phyloP scores from a whole-genome alignment of 2,797 vertebrate species.

The Petrocephalus schoutedeni region DNA sequence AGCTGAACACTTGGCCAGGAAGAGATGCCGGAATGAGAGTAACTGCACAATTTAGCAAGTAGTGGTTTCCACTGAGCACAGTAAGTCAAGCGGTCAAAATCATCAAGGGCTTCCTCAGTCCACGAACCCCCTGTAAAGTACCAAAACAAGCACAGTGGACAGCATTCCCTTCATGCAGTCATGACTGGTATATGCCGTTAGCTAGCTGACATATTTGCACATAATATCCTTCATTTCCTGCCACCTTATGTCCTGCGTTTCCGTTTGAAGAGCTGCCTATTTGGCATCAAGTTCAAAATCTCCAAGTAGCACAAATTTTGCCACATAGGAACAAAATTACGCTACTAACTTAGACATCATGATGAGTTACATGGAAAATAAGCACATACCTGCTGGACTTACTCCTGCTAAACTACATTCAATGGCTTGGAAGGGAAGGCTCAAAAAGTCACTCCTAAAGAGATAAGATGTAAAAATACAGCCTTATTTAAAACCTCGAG shows the following conservation, averaged over 20 bases:
- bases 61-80: constrained; percentile 78
- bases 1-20: constrained; percentile 74
- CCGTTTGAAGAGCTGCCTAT: background rate
- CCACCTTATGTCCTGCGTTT: background rate
- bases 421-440: constrained; percentile 88
- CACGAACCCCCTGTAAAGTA: constrained; percentile 62
- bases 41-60: constrained; percentile 79
- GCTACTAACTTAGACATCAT: background rate
- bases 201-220: background rate
- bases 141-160: background rate
- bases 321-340: too few species aligned
- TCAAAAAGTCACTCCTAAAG: constrained; percentile 84
- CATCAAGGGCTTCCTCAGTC: constrained; percentile 73
- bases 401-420: constrained; percentile 81
- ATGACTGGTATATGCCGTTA: background rate
- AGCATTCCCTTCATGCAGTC: background rate
- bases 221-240: background rate
- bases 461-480: background rate
- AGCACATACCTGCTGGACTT: constrained; percentile 63
- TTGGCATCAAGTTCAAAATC: background rate
- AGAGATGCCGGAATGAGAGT: constrained; percentile 64
- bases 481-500: background rate
- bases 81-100: constrained; percentile 72
- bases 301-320: background rate
- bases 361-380: background rate